A percentile compares a stretch with the other conserved stretches of the same genome.
Conservation (phyloP, 2,797 vertebrate genomes). For the Ataeniobius toweri region DNA sequence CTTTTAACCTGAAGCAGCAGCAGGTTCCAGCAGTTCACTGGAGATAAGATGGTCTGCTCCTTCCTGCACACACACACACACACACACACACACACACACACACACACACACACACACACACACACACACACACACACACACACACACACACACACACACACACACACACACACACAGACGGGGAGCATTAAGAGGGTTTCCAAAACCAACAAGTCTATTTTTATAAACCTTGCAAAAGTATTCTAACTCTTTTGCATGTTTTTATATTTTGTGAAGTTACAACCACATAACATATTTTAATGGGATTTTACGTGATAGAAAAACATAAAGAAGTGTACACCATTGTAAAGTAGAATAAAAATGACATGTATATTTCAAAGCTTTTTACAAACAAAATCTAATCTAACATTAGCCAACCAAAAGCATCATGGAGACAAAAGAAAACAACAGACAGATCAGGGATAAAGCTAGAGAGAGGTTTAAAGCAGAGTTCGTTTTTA, state of each 20-base stretch:
- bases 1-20: conserved; percentile 95
- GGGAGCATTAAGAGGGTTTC: neutral
- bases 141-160: conserved; percentile 27
- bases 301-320: neutral
- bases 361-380: no score
- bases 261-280: neutral
- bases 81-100: neutral
- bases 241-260: neutral
- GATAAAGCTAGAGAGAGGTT: no score
- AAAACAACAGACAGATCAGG: no score
- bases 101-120: neutral
- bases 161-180: neutral
- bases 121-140: conserved; percentile 14
- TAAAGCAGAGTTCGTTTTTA: no score
- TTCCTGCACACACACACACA: conserved; percentile 79
- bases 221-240: neutral
- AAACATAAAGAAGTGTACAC: neutral
- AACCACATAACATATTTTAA: neutral
- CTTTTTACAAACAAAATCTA: neutral
- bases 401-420: neutral
- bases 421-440: no score
- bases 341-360: neutral
- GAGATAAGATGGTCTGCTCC: conserved; percentile 93
- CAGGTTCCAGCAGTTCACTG: conserved; percentile 97
- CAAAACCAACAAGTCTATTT: neutral